phyloP scores from a whole-genome alignment of 2,888 invertebrate species.

The Perizoma flavofasciatum region DNA sequence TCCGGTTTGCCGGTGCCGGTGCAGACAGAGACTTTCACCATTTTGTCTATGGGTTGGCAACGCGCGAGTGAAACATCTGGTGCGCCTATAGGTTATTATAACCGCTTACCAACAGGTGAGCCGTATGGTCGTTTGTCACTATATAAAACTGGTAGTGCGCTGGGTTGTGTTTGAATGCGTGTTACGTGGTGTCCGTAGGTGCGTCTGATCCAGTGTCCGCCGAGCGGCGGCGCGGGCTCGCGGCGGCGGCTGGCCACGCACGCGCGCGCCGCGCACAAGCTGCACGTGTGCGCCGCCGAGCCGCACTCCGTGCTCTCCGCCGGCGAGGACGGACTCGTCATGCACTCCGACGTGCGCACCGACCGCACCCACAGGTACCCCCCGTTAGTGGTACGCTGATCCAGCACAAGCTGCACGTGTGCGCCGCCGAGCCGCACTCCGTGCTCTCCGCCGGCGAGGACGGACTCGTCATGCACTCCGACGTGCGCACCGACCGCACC shows the following conservation, averaged over 20 bases:
- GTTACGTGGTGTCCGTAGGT: conserved; percentile 62
- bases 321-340: conserved; percentile 94
- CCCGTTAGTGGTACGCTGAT: neutral
- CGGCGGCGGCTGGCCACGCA: conserved; percentile 88
- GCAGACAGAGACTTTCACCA: too few relatives aligned
- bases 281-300: conserved; percentile 89
- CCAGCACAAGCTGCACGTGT: conserved; percentile 64
- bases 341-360: conserved; percentile 91
- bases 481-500: conserved; percentile 90
- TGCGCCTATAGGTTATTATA: too few relatives aligned
- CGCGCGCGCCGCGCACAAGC: conserved; percentile 92
- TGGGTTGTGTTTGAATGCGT: neutral
- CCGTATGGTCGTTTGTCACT: too few relatives aligned
- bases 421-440: conserved; percentile 50
- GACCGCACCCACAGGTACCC: conserved; percentile 84
- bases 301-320: conserved; percentile 92
- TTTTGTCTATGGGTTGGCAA: too few relatives aligned
- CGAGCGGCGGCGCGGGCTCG: conserved; percentile 79
- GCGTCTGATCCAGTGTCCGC: conserved; percentile 84
- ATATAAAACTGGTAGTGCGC: too few relatives aligned
- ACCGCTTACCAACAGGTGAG: too few relatives aligned
- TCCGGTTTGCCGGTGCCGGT: too few relatives aligned
- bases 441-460: conserved; percentile 96
- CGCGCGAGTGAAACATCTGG: too few relatives aligned
- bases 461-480: conserved; percentile 90